Base-by-base conservation (phyloP, 2,113 vertebrate species). In the Thunnus maccoyii region DNA sequence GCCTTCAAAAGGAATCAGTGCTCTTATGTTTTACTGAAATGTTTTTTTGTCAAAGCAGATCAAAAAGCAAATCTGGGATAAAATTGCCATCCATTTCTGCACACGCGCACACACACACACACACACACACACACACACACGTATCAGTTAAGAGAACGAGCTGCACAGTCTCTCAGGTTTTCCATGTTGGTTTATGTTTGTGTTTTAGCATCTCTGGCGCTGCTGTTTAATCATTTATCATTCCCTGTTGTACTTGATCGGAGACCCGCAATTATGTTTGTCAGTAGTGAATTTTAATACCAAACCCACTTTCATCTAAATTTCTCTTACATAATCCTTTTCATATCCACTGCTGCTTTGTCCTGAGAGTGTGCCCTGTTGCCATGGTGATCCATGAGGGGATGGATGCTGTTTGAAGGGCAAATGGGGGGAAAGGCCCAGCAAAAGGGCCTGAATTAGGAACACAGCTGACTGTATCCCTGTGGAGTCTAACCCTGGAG, bases 341-440 rank as follows among this genome's bases (percentile, higher is more conserved):
- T 91, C 61, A 85, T 78, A 84, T 77, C 71, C 51, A 30, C 68
- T 79, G 72, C 76, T 25, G 78, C 83, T 70, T 88, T 88, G 85
- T 84, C 76, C 70, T 87, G 61, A 76, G 72, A 75, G 68, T 86
- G 73, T 71, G 75, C 69, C 85, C 71, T 72, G 88, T 92, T 92
- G 83, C 88, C 76, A 91, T 91, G 85, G 82, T 51, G 72, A 88
- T 85, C 63, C 79, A 52, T 61, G 75, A 87, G 72, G 58, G 57
- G 82, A 88, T 51, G 79, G 75, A 88, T 88, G 79, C 73, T 82
- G 73, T 86, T 89, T 90, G 86, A 86, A 90, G 91, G 86, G 83
- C 84, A 90, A 91, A 86, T 81, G 51, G 72, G 22, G 82, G 51
- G 75, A 73, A 82, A 77, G 78, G 57, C 56, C 52, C 50, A 72